These are phyloP conservation scores for Thera britannica DNA, from an alignment of 2,888 invertebrate species.

Conservation along the genomic window DNA sequence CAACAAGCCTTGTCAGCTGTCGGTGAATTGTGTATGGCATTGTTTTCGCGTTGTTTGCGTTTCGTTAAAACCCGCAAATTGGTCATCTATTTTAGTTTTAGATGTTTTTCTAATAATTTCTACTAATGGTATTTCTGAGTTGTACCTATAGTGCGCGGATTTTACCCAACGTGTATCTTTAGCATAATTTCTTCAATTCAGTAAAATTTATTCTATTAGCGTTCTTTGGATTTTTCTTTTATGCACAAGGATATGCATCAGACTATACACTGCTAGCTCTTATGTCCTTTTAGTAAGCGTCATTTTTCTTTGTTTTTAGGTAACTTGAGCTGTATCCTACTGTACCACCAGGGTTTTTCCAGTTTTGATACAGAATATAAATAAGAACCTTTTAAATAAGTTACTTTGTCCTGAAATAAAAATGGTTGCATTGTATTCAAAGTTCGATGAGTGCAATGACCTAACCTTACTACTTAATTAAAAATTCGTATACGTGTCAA, in stretches of 20 bases:
- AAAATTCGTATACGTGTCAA: slow-evolving; percentile 26
- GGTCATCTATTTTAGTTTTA: neutral
- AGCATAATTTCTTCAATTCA: neutral
- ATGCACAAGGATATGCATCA: too few species aligned
- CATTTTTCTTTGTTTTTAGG: too few species aligned
- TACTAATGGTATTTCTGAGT: slow-evolving; percentile 1
- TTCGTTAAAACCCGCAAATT: neutral
- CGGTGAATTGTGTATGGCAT: slow-evolving; percentile 18
- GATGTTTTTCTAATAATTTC: neutral
- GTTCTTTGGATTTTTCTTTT: too few species aligned
- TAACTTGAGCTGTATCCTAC: too few species aligned
- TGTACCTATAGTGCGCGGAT: neutral
- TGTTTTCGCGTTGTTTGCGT: slow-evolving; percentile 21
- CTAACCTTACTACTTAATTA: slow-evolving; percentile 32
- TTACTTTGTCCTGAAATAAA: slow-evolving; percentile 20
- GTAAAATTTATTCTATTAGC: too few species aligned
- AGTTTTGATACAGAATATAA: slow-evolving; percentile 13
- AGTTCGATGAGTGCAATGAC: slow-evolving; percentile 33
- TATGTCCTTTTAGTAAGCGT: too few species aligned
- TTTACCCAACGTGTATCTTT: neutral
- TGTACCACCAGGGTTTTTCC: neutral
- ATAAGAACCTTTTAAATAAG: slow-evolving; percentile 7
- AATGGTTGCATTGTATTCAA: slow-evolving; percentile 13
- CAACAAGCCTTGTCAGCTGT: slow-evolving; percentile 29
- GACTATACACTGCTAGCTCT: too few species aligned